Base-by-base conservation (phyloP, 2,797 vertebrate species). In the Fringilla coelebs region DNA sequence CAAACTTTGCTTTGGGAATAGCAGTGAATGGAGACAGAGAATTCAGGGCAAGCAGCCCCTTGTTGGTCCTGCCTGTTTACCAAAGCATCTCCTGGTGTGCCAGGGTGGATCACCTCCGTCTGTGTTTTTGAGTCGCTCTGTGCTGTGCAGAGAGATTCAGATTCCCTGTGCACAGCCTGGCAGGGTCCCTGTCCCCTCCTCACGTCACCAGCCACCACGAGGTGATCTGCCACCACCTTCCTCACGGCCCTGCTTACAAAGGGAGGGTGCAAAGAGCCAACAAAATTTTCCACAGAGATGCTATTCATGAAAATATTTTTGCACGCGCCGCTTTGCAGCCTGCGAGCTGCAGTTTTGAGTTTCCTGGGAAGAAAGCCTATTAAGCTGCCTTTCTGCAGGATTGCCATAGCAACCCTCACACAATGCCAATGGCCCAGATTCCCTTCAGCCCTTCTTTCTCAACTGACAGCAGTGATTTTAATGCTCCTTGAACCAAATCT, bases 361-460 rank as follows among this genome's bases (percentile, higher is more conserved):
- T 97, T 94, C 97, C 98, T 97, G 98, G 98, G 98, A 97, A 97
- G 96, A 96, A 97, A 97, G 96, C 97, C 96, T 94, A 97, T 97
- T 97, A 98, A 92, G 94, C 93, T 52, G 75, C 93, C 93, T 89
- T 95, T 95, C 96, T 96, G 98, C 89, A 40, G 93, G 88, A 97
- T 97, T 96, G 89, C 97, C 97, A 98, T 98, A 92, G 98, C 96
- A 98, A 98, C 90, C 49, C 77, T 83, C 61, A 94, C 95, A 94
- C 97, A 98, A 97, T 97, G 96, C 96, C 96, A 76, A 5, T 94
- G 96, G 94, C 97, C 97, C 96, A 97, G 92, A 96, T 97, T 97
- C 90, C 66, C 90, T 88, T 95, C 97, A 94, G 91, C 91, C 94
- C 95, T 96, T 97, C 96, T 97, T 97, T 96, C 96, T 95, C 89